Base-by-base conservation (phyloP, 2,888 invertebrate species). In the Zaprionus lineosus region DNA sequence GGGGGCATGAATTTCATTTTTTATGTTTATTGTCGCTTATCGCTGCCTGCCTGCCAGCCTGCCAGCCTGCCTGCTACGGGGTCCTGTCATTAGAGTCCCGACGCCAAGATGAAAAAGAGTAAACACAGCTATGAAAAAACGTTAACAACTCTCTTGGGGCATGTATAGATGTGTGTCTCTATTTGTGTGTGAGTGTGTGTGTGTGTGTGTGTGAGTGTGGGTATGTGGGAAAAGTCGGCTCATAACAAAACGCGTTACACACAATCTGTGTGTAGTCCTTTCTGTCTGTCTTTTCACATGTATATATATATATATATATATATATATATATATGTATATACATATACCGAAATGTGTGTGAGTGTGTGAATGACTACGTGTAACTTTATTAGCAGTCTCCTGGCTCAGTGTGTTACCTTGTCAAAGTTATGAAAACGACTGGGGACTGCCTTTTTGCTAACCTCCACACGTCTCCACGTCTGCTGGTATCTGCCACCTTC, bases 71-170 rank as follows among this genome's bases (percentile, higher is more conserved):
- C 36, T 57, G 53, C 64, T 40, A 52, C 47, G 12, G 59, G 64
- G 55, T 64, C 57, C 81, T 78, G 77, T 82, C 77, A 78, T 84
- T 78, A 78, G 84, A 64, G 70, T 81, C 66, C 46, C 56, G 64
- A 59, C 51, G 77, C 63, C 70, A 78, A 81, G 84, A 81, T 84
- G 77, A 82, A 74, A 84, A 84, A 79, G 78, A 79, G 78, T 79
- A 77, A 82, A 79, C 85, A 84, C 59, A 57, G 71, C 71, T 64
- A 74, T 74, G 74, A 78, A 78, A 78, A 85, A 72, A 84, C 77
- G 84, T 84, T 83, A 83, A 86, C 84, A 86, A 86, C 82, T 84
- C 82, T 84, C 82, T 84, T 84, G 86, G 82, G 72, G 86, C 40
- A 29, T 29, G 33, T 21, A n/a, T n/a, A n/a, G n/a, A n/a, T n/a